phyloP scores from a whole-genome alignment of 30 jellyfish, hydroid and myxozoan genomes.

The Aurelia coerulea region DNA sequence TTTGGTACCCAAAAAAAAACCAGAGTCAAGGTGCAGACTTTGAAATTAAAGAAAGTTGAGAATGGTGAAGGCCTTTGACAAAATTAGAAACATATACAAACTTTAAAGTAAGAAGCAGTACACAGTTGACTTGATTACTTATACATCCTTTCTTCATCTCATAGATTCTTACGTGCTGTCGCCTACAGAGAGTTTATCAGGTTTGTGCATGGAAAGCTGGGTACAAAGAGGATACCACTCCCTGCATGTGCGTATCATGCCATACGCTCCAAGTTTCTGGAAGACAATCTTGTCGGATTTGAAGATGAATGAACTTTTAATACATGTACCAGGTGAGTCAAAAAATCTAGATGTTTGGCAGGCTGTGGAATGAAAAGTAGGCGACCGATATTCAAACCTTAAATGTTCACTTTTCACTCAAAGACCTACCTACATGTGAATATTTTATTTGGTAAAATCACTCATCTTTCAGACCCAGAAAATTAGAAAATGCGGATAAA shows the following conservation, averaged over 20 bases:
- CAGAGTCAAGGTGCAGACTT: too few relatives aligned
- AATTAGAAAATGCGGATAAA: too few relatives aligned
- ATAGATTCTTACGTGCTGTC: not conserved
- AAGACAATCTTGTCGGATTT: slow-evolving; percentile 3
- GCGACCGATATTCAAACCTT: too few relatives aligned
- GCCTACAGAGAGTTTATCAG: slow-evolving; percentile 2
- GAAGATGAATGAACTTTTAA: not conserved
- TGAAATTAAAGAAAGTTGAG: too few relatives aligned
- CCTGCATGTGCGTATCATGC: slow-evolving; percentile 28
- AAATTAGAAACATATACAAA: not conserved
- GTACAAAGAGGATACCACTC: slow-evolving; percentile 36
- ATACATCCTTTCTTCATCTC: not conserved
- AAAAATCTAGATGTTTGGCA: too few relatives aligned
- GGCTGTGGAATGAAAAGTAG: too few relatives aligned
- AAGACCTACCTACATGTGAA: too few relatives aligned
- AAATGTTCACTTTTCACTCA: too few relatives aligned
- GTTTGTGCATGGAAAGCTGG: slow-evolving; percentile 33
- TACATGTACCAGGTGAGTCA: too few relatives aligned
- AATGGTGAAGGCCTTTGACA: not conserved
- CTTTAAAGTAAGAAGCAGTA: not conserved
- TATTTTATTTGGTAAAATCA: too few relatives aligned
- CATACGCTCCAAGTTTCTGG: not conserved
- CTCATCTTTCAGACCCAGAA: too few relatives aligned
- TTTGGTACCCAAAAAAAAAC: too few relatives aligned
- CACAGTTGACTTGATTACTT: not conserved